phyloP scores from a whole-genome alignment of 1,140 invertebrate genomes.

The Andricus grossulariae region DNA sequence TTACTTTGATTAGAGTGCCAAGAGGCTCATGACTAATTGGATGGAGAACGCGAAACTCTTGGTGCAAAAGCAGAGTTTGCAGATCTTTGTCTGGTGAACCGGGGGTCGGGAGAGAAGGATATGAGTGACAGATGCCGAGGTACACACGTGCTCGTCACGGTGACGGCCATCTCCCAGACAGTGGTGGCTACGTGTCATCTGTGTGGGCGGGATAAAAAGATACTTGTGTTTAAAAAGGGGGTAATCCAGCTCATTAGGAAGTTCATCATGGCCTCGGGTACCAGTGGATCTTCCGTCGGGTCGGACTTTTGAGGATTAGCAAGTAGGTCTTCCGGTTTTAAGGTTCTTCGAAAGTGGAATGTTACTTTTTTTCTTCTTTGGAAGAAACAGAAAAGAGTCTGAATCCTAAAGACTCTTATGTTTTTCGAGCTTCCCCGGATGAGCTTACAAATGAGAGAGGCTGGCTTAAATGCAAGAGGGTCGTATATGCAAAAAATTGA shows the following conservation, averaged over 20 bases:
- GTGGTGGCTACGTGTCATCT: slow-evolving; percentile 60
- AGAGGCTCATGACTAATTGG: slow-evolving; percentile 43
- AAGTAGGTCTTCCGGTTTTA: slow-evolving; percentile 35
- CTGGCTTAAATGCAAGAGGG: background rate
- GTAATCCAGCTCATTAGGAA: slow-evolving; percentile 44
- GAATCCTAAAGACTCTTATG: too few species aligned
- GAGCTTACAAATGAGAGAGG: background rate
- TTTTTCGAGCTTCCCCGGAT: background rate
- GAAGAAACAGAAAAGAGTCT: background rate
- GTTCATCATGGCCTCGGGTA: slow-evolving; percentile 40
- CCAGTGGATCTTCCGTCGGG: slow-evolving; percentile 17
- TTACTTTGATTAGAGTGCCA: slow-evolving; percentile 18
- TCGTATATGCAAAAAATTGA: background rate
- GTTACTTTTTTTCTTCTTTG: slow-evolving; percentile 22
- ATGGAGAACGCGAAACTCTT: slow-evolving; percentile 7
- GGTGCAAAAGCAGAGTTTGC: slow-evolving; percentile 44
- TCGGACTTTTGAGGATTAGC: slow-evolving; percentile 16
- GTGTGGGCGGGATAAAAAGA: slow-evolving; percentile 71
- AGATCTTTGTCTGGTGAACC: slow-evolving; percentile 58
- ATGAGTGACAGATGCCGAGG: slow-evolving; percentile 70
- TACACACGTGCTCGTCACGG: slow-evolving; percentile 75
- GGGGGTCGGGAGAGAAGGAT: slow-evolving; percentile 53
- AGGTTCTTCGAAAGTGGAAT: slow-evolving; percentile 20
- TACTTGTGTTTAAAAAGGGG: slow-evolving; percentile 60
- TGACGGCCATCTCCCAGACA: slow-evolving; percentile 73